Percentiles rank a stretch among this genome's conserved stretches.
phyloP scores from a whole-genome alignment of 1,140 invertebrate species.

The Thalassaphorura encarpata region DNA sequence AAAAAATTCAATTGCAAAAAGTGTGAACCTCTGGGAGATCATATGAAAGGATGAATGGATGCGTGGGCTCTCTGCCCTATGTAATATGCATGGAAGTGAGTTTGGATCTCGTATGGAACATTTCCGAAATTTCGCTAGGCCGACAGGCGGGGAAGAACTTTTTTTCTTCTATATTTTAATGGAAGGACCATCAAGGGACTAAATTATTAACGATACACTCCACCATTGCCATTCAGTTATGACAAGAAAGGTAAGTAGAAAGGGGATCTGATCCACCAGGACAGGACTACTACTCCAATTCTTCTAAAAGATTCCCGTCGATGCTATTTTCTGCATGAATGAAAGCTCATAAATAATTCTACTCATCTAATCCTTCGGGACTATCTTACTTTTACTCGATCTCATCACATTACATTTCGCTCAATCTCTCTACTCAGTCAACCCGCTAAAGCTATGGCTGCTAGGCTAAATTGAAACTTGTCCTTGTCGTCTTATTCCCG shows the following conservation, averaged over 20 bases:
- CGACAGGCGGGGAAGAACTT: neutral
- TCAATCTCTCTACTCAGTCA: neutral
- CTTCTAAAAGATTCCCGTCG: neutral
- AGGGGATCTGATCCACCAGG: neutral
- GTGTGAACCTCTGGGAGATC: neutral
- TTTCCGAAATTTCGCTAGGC: neutral
- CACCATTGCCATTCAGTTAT: constrained; percentile 26
- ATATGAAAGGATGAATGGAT: neutral
- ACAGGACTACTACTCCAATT: neutral
- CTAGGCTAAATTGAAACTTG: neutral
- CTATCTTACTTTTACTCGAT: constrained; percentile 11
- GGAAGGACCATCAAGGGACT: constrained; percentile 30
- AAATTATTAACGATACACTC: constrained; percentile 32
- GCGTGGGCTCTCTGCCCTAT: neutral
- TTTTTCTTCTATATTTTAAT: constrained; percentile 22
- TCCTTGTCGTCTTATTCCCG: neutral
- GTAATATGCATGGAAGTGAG: neutral
- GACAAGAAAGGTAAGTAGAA: constrained; percentile 14
- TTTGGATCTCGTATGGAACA: neutral
- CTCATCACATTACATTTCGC: constrained; percentile 19
- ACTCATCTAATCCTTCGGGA: constrained; percentile 21
- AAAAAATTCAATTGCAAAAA: neutral
- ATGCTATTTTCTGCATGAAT: constrained; percentile 29
- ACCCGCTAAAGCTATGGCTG: neutral
- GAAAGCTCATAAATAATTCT: neutral